Evolutionary conservation across 2,888 invertebrate species (phyloP).

Genomic region (Morinoia aosen): DNA sequence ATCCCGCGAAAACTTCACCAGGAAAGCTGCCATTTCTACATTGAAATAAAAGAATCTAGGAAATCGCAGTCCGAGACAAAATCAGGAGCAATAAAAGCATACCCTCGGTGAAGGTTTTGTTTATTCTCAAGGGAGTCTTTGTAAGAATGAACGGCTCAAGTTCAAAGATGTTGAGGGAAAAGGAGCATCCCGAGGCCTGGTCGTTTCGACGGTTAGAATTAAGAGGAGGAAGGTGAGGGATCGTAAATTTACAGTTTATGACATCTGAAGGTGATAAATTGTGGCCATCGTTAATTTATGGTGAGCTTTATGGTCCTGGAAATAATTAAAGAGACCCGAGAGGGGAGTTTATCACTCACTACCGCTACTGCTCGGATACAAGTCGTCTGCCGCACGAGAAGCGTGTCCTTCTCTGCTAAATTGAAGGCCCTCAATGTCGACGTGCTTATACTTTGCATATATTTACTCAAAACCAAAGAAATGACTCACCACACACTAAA

Average conservation of each 20-base stretch:
- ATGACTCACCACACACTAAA: neutral
- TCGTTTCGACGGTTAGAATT: constrained; percentile 6
- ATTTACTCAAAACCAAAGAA: neutral
- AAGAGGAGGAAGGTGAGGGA: constrained; percentile 35
- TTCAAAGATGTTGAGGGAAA: neutral
- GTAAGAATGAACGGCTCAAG: neutral
- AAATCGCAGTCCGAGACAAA: neutral
- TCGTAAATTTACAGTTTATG: constrained; percentile 52
- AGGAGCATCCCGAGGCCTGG: neutral
- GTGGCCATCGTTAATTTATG: constrained; percentile 50
- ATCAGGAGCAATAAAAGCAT: neutral
- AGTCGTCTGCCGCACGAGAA: neutral
- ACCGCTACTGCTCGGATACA: neutral
- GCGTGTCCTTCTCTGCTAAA: neutral
- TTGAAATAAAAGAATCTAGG: neutral
- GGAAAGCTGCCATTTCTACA: neutral
- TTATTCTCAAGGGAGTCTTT: neutral
- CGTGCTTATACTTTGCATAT: neutral
- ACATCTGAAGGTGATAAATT: constrained; percentile 47
- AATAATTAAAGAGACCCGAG: constrained; percentile 40
- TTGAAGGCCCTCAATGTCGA: neutral
- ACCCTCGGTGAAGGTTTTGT: neutral
- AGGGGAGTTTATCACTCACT: constrained; percentile 35
- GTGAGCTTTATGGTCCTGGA: constrained; percentile 40
- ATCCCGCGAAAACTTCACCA: neutral